Evolutionary conservation across 2,797 vertebrate species (phyloP).

Genomic region (Staurois parvus): DNA sequence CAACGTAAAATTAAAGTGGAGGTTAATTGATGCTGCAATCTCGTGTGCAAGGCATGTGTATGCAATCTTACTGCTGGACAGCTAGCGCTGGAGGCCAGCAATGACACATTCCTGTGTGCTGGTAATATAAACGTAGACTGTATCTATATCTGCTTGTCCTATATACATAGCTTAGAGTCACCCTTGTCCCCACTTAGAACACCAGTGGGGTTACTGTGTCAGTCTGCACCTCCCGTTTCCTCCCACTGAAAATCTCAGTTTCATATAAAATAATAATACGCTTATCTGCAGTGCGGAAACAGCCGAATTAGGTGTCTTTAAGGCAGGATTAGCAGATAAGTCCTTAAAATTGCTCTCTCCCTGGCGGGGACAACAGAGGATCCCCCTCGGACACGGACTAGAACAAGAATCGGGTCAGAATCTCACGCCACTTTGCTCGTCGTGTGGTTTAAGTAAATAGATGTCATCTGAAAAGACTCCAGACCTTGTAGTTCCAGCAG

Average conservation of each 20-base stretch:
- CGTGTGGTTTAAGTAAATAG: constrained; percentile 77
- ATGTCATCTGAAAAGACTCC: constrained; percentile 68
- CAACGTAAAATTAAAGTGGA: no score
- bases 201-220: background rate
- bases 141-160: no score
- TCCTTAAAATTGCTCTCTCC: constrained; percentile 69
- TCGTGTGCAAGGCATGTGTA: no score
- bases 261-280: constrained; percentile 3
- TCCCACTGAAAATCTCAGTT: background rate
- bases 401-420: constrained; percentile 71
- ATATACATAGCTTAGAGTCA: no score
- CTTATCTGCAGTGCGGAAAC: constrained; percentile 62
- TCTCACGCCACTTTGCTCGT: constrained; percentile 76
- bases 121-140: no score
- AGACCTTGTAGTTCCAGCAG: constrained; percentile 73
- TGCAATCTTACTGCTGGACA: no score
- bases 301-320: constrained; percentile 15
- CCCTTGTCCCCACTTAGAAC: background rate
- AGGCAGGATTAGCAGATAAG: constrained; percentile 60
- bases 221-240: background rate
- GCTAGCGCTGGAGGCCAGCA: no score
- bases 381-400: constrained; percentile 66
- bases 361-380: constrained; percentile 64
- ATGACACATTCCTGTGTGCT: no score
- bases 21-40: no score